Conservation (phyloP, 2,888 invertebrate species). For the Temnothorax ravouxi region DNA sequence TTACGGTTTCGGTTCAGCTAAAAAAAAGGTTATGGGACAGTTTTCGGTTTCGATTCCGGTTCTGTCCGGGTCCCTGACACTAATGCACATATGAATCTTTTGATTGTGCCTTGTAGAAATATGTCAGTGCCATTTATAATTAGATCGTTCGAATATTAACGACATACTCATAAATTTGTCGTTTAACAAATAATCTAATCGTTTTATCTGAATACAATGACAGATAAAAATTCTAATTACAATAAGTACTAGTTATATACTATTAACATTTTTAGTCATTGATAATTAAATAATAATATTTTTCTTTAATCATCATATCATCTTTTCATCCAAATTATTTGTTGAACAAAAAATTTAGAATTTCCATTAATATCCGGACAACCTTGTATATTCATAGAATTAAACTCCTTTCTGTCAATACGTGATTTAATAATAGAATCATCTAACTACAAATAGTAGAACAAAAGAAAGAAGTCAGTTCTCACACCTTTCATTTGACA, state of each 20-base stretch:
- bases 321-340: constrained; percentile 1
- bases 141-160: constrained; percentile 17
- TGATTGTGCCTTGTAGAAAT: constrained; percentile 1
- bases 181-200: neutral
- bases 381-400: neutral
- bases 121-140: neutral
- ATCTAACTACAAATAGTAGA: constrained; percentile 5
- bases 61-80: constrained; percentile 4
- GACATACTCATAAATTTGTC: neutral
- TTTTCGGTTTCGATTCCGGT: too few species aligned
- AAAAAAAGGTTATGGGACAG: too few species aligned
- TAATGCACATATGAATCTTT: constrained; percentile 50
- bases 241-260: neutral
- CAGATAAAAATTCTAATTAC: neutral
- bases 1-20: too few species aligned
- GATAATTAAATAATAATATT: constrained; percentile 5
- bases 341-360: neutral
- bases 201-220: neutral
- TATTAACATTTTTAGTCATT: neutral
- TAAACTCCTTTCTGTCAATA: neutral
- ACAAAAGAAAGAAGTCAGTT: constrained; percentile 1
- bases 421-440: neutral
- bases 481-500: constrained; percentile 10
- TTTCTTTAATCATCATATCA: neutral
- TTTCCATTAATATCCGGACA: neutral